phyloP scores from a whole-genome alignment of 2,113 vertebrate species.

The Eulemur rufifrons region DNA sequence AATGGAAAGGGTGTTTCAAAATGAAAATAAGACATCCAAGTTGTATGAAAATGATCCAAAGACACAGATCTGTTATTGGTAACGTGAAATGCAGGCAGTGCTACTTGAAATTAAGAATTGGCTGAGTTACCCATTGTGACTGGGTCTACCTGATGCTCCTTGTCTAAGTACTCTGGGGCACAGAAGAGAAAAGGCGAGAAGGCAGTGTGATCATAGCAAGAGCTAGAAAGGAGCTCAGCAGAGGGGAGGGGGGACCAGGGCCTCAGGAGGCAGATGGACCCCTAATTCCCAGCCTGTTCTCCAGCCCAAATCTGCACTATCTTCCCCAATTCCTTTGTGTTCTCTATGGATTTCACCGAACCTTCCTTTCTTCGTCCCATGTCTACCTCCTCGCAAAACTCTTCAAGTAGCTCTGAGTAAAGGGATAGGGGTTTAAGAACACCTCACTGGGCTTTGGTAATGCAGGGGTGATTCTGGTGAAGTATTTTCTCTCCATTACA shows the following conservation, averaged over 20 bases:
- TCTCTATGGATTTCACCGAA: neutral
- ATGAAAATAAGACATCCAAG: neutral
- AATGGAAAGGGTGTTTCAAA: neutral
- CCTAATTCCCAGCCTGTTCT: rapidly evolving
- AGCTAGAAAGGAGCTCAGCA: too few species aligned
- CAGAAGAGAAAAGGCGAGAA: neutral
- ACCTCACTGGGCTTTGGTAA: neutral
- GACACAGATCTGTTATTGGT: neutral
- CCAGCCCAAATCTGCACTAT: neutral
- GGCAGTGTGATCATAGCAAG: too few species aligned
- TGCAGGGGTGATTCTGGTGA: neutral
- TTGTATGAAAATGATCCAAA: neutral
- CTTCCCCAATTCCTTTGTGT: neutral
- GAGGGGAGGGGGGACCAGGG: rapidly evolving
- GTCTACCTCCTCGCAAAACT: neutral
- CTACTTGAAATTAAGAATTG: neutral
- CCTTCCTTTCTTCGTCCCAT: neutral
- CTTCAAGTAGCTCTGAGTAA: neutral
- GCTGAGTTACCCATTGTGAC: too few species aligned
- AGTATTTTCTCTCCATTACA: too few species aligned
- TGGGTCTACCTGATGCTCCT: neutral
- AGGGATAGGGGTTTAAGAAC: neutral
- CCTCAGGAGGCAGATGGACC: neutral
- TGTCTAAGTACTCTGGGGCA: neutral
- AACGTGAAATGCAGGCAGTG: neutral